A percentile compares a stretch with the other conserved stretches of the same genome.
These are phyloP conservation scores for Conomelus anceps DNA, from an alignment of 2,888 invertebrate species.

Conservation along the genomic window DNA sequence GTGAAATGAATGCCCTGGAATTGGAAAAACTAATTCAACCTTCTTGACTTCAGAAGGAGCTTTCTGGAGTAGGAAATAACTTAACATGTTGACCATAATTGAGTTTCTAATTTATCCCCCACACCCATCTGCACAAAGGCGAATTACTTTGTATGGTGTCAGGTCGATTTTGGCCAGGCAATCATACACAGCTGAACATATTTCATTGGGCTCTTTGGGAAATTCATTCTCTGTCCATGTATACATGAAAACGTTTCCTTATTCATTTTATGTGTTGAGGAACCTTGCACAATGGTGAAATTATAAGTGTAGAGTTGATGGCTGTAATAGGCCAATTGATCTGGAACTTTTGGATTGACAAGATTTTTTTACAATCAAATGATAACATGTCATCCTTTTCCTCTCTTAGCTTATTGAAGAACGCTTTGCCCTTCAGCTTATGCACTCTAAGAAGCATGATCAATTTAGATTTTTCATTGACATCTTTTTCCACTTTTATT, in stretches of 20 bases:
- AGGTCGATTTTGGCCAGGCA: background rate
- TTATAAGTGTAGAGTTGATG: constrained; percentile 18
- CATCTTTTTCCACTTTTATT: constrained; percentile 15
- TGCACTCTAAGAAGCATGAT: constrained; percentile 18
- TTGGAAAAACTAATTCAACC: background rate
- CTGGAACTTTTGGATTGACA: constrained; percentile 34
- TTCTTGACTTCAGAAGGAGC: background rate
- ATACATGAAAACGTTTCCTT: constrained; percentile 15
- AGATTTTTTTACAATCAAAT: constrained; percentile 23
- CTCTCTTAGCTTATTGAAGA: constrained; percentile 17
- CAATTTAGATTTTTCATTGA: constrained; percentile 2
- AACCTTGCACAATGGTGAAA: constrained; percentile 16
- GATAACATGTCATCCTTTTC: constrained; percentile 18
- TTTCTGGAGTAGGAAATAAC: background rate
- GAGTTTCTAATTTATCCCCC: background rate
- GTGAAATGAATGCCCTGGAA: background rate
- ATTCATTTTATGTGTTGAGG: constrained; percentile 15
- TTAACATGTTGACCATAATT: background rate
- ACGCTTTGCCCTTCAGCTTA: constrained; percentile 20
- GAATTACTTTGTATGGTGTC: background rate
- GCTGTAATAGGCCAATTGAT: constrained; percentile 18
- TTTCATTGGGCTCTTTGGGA: background rate
- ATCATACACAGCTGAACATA: background rate
- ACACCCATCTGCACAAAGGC: background rate
- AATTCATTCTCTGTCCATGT: background rate